Base-by-base conservation (phyloP, 92 coral and sea anemone species). In the Palythoa grandiflora region DNA sequence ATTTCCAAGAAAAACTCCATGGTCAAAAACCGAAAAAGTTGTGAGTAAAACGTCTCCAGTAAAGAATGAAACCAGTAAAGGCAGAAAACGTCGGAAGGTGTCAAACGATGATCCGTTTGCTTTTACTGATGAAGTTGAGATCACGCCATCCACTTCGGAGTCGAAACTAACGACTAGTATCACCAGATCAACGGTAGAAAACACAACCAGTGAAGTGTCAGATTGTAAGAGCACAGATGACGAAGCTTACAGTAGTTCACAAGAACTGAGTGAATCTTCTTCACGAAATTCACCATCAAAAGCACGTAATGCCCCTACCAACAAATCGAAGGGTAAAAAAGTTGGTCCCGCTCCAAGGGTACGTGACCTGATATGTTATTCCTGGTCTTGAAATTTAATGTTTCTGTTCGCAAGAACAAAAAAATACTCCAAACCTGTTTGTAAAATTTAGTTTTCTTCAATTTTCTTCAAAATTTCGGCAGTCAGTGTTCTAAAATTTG, bases 161-260 rank as follows among this genome's bases (percentile, higher is more conserved):
- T 35, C 52, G 68, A 70, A 83, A 76, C 7, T 77, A 60, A 55
- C 38, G 63, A 51, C 60, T 17, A 10, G 77, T 55, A 54, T 81
- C 77, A 75, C 84, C 65, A 79, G 85, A 74, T 71, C 87, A 75
- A 16, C 87, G 51, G 38, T 68, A 59, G 57, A 59, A 51, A 39
- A 63, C 80, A 17, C 86, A 83, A 44, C 37, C 51, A 87, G 38
- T 80, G 60, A 75, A 87, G 35, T 93, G 84, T 78, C 90, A 85
- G 21, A 84, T 88, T 17, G 96, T 76, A 95, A 95, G 83, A 97
- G 97, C 76, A 94, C 98, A 2, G 99, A 97, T 63, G 99, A 97
- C 79, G 98, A 97, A 88, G 98, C 98, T 48, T 96, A 95, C 71
- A 91, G 98, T 52, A 95, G 98, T 79, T 97, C 99, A 37, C 98